phyloP scores from a whole-genome alignment of 2,797 vertebrate genomes.

The Macropodus opercularis region DNA sequence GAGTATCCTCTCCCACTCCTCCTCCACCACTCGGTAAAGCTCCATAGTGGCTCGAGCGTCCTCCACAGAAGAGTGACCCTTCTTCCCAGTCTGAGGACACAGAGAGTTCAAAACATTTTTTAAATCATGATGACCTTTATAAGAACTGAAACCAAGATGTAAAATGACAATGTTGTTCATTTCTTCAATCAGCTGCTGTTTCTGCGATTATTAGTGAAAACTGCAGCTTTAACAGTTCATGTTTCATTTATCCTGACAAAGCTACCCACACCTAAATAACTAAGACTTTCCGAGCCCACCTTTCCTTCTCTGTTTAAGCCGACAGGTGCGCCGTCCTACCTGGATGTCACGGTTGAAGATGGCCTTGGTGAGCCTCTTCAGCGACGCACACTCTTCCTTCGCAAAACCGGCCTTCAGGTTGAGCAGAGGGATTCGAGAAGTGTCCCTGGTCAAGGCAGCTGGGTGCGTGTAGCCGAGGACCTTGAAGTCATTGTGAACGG shows the following conservation, averaged over 20 bases:
- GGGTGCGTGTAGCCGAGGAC: slow-evolving; percentile 88
- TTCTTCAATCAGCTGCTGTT: no score
- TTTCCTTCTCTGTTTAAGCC: background rate
- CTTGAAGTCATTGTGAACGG: slow-evolving; percentile 92
- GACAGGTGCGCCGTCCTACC: slow-evolving; percentile 68
- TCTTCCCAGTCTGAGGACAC: slow-evolving; percentile 80
- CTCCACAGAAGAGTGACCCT: slow-evolving; percentile 92
- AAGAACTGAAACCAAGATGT: no score
- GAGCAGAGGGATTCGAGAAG: slow-evolving; percentile 86
- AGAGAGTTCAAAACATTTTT: slow-evolving; percentile 4
- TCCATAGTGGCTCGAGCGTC: slow-evolving; percentile 93
- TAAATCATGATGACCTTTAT: background rate
- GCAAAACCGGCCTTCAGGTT: slow-evolving; percentile 85
- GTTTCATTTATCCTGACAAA: no score
- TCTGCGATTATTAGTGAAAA: no score
- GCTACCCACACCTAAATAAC: no score
- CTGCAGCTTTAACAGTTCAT: no score
- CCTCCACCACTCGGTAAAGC: slow-evolving; percentile 90
- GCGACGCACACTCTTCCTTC: slow-evolving; percentile 70
- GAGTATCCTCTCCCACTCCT: slow-evolving; percentile 87
- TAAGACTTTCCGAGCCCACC: no score
- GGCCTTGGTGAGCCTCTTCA: slow-evolving; percentile 89
- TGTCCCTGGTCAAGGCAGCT: slow-evolving; percentile 86
- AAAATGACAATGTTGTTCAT: background rate
- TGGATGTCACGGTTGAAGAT: slow-evolving; percentile 90